These are phyloP conservation scores for Conopomorpha cramerella DNA, from an alignment of 1,140 invertebrate genomes.

Conservation along the genomic window DNA sequence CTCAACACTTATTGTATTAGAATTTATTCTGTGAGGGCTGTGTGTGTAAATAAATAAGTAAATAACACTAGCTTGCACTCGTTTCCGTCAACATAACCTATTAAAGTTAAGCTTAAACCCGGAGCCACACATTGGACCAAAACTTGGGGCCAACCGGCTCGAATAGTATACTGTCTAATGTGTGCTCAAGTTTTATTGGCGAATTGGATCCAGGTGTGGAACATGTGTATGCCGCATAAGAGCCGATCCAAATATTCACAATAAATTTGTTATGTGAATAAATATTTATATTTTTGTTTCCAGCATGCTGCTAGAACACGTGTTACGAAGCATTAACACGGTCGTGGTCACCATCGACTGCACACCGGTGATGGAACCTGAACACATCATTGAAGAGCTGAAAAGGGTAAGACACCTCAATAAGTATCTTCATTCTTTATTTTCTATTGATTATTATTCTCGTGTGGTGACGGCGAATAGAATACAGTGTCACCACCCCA, in stretches of 20 bases:
- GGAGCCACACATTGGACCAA: too few relatives aligned
- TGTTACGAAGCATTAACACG: conserved; percentile 34
- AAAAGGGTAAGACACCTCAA: conserved; percentile 30
- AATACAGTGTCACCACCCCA: too few relatives aligned
- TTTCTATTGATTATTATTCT: background rate
- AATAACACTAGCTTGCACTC: too few relatives aligned
- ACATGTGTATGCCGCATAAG: background rate
- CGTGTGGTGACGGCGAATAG: background rate
- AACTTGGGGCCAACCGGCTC: too few relatives aligned
- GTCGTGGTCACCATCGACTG: conserved; percentile 43
- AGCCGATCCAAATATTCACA: too few relatives aligned
- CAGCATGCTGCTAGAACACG: conserved; percentile 48
- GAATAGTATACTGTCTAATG: background rate
- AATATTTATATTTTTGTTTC: conserved; percentile 20
- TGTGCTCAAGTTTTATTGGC: background rate
- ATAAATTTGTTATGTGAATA: too few relatives aligned
- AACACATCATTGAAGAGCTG: conserved; percentile 43
- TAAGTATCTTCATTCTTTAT: background rate
- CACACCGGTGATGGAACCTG: conserved; percentile 40
- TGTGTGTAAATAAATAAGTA: too few relatives aligned
- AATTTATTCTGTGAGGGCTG: too few relatives aligned
- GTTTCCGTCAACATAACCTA: too few relatives aligned
- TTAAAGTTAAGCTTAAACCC: too few relatives aligned
- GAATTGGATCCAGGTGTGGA: background rate
- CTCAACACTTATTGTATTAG: too few relatives aligned